phyloP scores from a whole-genome alignment of 2,113 vertebrate genomes.

The Argyrosomus japonicus region DNA sequence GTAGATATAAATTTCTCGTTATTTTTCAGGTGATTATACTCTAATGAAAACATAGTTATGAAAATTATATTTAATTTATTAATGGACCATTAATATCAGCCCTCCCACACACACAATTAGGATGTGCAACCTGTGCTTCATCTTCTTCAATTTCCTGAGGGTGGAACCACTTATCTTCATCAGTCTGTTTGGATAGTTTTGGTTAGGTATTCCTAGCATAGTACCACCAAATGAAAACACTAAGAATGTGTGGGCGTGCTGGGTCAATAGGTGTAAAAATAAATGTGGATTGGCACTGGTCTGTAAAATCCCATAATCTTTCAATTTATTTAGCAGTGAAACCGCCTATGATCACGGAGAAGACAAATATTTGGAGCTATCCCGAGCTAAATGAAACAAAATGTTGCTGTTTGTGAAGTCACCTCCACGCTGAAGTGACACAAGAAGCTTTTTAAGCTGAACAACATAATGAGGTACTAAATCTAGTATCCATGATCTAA shows the following conservation, averaged over 20 bases:
- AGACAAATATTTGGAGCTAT: slow-evolving; percentile 3
- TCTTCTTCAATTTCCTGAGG: background rate
- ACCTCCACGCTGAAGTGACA: background rate
- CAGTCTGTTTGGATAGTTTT: background rate
- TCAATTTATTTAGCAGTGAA: background rate
- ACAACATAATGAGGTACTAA: slow-evolving; percentile 3
- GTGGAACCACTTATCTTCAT: background rate
- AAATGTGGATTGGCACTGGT: background rate
- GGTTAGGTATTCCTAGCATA: background rate
- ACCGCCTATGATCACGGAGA: slow-evolving; percentile 8
- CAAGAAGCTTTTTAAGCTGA: slow-evolving; percentile 8
- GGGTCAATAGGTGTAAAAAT: background rate
- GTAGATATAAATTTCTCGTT: too few relatives aligned
- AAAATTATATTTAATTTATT: too few relatives aligned
- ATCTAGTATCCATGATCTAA: background rate
- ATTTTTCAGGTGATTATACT: too few relatives aligned
- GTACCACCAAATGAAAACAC: background rate
- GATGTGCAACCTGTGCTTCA: background rate
- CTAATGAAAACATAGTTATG: too few relatives aligned
- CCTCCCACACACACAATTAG: too few relatives aligned
- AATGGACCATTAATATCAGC: too few relatives aligned
- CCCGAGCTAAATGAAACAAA: background rate
- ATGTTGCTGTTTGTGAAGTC: slow-evolving; percentile 20
- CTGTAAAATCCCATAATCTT: slow-evolving; percentile 21
- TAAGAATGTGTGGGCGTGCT: background rate